Conservation (phyloP, 2,888 invertebrate species). For the Synergus laeviventris region DNA sequence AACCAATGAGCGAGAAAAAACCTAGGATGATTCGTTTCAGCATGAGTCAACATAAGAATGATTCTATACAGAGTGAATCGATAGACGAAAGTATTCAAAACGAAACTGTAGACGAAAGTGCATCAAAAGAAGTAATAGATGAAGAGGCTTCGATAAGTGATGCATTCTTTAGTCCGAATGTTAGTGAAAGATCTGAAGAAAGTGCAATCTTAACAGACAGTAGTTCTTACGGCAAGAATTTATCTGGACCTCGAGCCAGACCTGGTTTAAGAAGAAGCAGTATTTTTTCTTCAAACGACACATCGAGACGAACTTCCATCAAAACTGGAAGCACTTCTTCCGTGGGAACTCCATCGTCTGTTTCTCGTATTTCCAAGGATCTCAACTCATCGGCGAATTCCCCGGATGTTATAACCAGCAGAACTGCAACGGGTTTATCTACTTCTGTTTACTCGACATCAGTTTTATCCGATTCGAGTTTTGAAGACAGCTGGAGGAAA, state of each 20-base stretch:
- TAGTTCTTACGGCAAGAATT: slow-evolving; percentile 37
- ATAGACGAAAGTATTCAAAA: slow-evolving; percentile 43
- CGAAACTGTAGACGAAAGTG: slow-evolving; percentile 42
- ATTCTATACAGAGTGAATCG: slow-evolving; percentile 39
- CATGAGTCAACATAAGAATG: slow-evolving; percentile 54
- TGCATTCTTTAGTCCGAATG: slow-evolving; percentile 56
- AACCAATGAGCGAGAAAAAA: slow-evolving; percentile 51
- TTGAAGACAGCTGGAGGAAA: background rate
- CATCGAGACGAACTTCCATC: slow-evolving; percentile 12
- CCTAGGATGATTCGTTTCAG: slow-evolving; percentile 71
- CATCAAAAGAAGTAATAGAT: slow-evolving; percentile 35
- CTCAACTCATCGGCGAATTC: background rate
- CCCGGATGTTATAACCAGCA: background rate
- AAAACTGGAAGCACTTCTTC: slow-evolving; percentile 13
- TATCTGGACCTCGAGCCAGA: slow-evolving; percentile 62
- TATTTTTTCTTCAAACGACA: slow-evolving; percentile 30
- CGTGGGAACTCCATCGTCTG: background rate
- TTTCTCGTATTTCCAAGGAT: background rate
- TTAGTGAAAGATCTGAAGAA: slow-evolving; percentile 57
- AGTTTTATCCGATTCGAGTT: slow-evolving; percentile 15
- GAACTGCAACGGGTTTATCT: background rate
- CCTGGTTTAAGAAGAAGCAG: slow-evolving; percentile 64
- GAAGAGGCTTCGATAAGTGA: slow-evolving; percentile 45
- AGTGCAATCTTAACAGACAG: slow-evolving; percentile 58
- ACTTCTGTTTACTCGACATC: slow-evolving; percentile 17